These are phyloP conservation scores for Heterodera filipjevi DNA, from an alignment of 2,888 invertebrate genomes.

Conservation along the genomic window DNA sequence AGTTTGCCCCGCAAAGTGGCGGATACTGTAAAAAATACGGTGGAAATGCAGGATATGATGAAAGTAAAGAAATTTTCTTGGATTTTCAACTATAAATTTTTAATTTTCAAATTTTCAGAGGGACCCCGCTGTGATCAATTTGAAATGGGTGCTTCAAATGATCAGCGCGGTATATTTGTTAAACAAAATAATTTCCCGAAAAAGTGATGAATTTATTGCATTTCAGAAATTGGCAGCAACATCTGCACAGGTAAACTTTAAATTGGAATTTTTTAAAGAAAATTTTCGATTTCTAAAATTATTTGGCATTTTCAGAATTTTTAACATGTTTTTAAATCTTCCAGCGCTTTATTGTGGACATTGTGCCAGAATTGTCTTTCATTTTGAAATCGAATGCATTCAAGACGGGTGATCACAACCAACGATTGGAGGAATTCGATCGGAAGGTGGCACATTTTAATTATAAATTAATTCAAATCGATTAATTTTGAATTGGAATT, in stretches of 20 bases:
- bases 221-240: constrained; percentile 46
- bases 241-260: constrained; percentile 2
- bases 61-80: constrained; percentile 40
- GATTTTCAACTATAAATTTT: constrained; percentile 15
- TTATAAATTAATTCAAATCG: not conserved
- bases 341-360: constrained; percentile 56
- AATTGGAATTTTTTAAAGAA: no score
- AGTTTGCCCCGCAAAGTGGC: constrained; percentile 60
- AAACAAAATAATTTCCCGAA: not conserved
- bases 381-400: constrained; percentile 49
- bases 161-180: constrained; percentile 46
- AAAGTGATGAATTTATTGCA: not conserved
- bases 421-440: constrained; percentile 47
- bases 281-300: no score
- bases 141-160: constrained; percentile 63
- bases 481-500: constrained; percentile 14
- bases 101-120: constrained; percentile 45
- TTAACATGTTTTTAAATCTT: constrained; percentile 29
- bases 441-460: constrained; percentile 36
- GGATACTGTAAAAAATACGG: constrained; percentile 52
- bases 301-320: no score
- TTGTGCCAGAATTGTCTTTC: constrained; percentile 51
- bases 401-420: constrained; percentile 7
- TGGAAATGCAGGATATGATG: constrained; percentile 57
- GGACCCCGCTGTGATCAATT: constrained; percentile 55